These are phyloP conservation scores for Parambassis ranga DNA, from an alignment of 2,797 vertebrate genomes.

Conservation along the genomic window DNA sequence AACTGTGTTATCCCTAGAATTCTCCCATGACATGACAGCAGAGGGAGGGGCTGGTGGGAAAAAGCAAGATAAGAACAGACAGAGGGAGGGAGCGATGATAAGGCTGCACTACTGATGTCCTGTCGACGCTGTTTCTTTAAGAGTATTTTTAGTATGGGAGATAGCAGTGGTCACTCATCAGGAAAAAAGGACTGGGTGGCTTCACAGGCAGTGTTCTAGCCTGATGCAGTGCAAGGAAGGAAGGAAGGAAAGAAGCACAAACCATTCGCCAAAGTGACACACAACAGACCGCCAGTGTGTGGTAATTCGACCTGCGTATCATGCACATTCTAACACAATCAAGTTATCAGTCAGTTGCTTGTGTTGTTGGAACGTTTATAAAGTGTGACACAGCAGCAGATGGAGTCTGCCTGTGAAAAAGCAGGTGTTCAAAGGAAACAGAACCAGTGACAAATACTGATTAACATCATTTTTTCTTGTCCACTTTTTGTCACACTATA, in stretches of 20 bases:
- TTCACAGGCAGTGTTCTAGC: constrained; percentile 58
- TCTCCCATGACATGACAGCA: constrained; percentile 36
- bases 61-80: constrained; percentile 34
- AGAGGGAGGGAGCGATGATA: constrained; percentile 25
- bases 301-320: constrained; percentile 38
- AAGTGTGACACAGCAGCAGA: constrained; percentile 1
- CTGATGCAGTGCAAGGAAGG: constrained; percentile 67
- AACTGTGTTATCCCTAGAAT: constrained; percentile 59
- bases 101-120: constrained; percentile 14
- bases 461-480: background rate
- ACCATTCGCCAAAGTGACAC: constrained; percentile 11
- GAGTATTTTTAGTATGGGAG: constrained; percentile 83
- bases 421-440: background rate
- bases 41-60: constrained; percentile 31
- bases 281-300: constrained; percentile 13
- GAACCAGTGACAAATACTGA: background rate
- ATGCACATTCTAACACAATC: constrained; percentile 24
- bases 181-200: constrained; percentile 72
- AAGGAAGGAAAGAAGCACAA: constrained; percentile 25
- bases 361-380: constrained; percentile 8
- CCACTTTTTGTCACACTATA: background rate
- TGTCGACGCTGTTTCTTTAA: constrained; percentile 78
- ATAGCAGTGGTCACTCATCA: constrained; percentile 78
- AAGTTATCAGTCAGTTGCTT: constrained; percentile 22
- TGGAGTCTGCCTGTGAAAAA: background rate